Evolutionary conservation across 2,113 vertebrate species (phyloP).

Genomic region (Myocastor coypus): DNA sequence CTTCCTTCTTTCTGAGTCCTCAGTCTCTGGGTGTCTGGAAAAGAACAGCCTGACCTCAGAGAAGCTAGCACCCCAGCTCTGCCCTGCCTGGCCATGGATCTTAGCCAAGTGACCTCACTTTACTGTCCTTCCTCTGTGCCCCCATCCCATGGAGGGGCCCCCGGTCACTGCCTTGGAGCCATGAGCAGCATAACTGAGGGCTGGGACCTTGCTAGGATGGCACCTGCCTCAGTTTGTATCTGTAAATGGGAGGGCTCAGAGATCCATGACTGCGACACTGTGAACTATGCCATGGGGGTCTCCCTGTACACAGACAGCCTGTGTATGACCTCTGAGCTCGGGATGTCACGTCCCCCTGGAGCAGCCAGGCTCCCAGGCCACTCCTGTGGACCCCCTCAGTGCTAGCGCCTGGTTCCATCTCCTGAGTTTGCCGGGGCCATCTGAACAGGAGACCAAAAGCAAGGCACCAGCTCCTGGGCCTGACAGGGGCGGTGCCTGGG

Average conservation of each 20-base stretch:
- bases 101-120: neutral
- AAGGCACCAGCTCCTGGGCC: neutral
- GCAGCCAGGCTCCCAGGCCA: neutral
- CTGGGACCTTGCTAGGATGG: accelerated
- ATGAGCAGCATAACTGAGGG: neutral
- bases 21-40: neutral
- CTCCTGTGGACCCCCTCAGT: neutral
- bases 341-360: neutral
- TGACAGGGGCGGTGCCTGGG: accelerated
- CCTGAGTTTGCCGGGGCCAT: conserved; percentile 56
- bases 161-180: neutral
- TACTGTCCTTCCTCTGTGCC: neutral
- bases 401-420: neutral
- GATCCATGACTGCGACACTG: accelerated
- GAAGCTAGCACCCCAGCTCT: neutral
- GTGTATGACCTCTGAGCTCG: neutral
- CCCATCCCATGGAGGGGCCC: accelerated
- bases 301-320: neutral
- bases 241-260: neutral
- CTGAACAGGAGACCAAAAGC: conserved; percentile 60
- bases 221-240: neutral
- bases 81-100: neutral
- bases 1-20: neutral
- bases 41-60: neutral
- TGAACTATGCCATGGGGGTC: accelerated